Evolutionary conservation across 2,113 vertebrate genomes (phyloP).

Genomic region (Halichoerus grypus): DNA sequence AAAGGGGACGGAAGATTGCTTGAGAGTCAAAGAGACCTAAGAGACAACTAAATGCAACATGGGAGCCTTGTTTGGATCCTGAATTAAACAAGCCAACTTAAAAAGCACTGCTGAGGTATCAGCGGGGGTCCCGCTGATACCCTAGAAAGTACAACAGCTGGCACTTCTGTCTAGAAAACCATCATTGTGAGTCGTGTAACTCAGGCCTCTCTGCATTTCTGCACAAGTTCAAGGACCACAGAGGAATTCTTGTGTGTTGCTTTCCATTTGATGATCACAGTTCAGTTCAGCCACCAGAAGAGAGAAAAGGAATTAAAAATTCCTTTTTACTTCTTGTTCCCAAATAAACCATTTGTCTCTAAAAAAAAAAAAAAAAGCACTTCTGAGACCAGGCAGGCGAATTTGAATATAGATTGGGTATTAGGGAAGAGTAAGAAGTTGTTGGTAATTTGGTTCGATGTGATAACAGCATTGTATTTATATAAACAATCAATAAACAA

Average conservation of each 20-base stretch:
- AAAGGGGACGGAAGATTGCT: not conserved
- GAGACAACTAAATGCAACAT: not conserved
- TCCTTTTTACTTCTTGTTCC: slow-evolving; percentile 71
- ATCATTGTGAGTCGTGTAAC: not conserved
- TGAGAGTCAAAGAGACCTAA: not conserved
- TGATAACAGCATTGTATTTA: not conserved
- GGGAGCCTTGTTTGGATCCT: not conserved
- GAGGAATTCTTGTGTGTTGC: not conserved
- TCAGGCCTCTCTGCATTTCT: slow-evolving; percentile 65
- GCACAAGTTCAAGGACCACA: not conserved
- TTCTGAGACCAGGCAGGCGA: not conserved
- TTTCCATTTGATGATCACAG: not conserved
- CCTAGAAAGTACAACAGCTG: slow-evolving; percentile 82
- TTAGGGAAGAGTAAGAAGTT: not conserved
- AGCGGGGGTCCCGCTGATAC: slow-evolving; percentile 5
- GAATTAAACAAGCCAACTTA: not conserved
- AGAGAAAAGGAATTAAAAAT: slow-evolving; percentile 27
- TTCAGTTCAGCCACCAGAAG: slow-evolving; percentile 1
- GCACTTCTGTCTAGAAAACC: slow-evolving; percentile 89
- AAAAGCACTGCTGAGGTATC: not conserved
- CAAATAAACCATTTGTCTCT: slow-evolving; percentile 78
- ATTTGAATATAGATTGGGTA: not conserved
- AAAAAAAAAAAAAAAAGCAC: not conserved
- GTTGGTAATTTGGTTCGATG: not conserved
- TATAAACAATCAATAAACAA: not conserved